Conservation (phyloP, 2,113 vertebrate species). For the Cynopterus brachyotis region DNA sequence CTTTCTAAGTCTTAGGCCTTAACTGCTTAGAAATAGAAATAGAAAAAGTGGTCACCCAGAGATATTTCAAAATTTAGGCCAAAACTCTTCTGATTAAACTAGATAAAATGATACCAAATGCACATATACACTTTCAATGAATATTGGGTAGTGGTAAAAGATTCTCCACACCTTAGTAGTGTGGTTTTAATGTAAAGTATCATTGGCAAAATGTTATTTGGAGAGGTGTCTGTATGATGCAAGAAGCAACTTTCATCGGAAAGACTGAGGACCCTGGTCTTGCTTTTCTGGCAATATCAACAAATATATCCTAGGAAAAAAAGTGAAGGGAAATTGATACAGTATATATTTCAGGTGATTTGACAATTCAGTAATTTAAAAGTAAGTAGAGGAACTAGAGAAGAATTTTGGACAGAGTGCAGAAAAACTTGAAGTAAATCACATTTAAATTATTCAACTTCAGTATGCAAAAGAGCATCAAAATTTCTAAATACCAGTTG, state of each 20-base stretch:
- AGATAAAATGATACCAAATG: not conserved
- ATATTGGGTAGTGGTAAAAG: not conserved
- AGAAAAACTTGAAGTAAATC: not conserved
- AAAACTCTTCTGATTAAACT: not conserved
- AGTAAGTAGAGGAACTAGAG: not conserved
- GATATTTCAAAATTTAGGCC: not conserved
- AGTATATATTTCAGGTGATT: not conserved
- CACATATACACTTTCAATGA: not conserved
- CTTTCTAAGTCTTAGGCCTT: not conserved
- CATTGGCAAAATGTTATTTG: not conserved
- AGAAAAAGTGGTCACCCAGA: not conserved
- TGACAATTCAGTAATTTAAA: not conserved
- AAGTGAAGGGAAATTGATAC: not conserved
- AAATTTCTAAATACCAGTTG: not conserved
- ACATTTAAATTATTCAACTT: not conserved
- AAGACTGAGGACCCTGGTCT: not conserved
- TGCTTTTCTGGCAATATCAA: not conserved
- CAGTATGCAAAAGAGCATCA: not conserved
- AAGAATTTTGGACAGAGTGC: not conserved
- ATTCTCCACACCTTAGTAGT: not conserved
- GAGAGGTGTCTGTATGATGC: rapidly evolving
- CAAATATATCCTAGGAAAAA: not conserved
- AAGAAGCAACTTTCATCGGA: not conserved
- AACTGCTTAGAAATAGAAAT: not conserved
- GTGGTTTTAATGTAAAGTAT: not conserved